Conservation (phyloP, 2,888 invertebrate species). For the Calliopum simillimum region DNA sequence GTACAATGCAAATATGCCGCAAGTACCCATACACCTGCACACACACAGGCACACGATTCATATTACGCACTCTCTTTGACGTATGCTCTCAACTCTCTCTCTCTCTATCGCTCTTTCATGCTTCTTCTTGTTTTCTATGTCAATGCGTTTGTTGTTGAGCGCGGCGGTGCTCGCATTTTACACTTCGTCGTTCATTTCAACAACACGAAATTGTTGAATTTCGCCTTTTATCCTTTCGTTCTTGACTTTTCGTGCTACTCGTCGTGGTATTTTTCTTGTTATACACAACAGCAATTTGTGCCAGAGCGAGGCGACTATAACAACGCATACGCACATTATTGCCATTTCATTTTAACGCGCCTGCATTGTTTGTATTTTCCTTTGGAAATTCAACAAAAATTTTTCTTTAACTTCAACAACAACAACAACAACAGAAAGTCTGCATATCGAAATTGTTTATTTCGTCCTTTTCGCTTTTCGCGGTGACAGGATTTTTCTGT, state of each 20-base stretch:
- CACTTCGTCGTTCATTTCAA: slow-evolving; percentile 14
- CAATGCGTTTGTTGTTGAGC: slow-evolving; percentile 34
- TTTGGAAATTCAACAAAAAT: not conserved
- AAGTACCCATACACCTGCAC: not conserved
- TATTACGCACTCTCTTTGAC: no score
- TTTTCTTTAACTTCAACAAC: no score
- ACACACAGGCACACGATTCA: not conserved
- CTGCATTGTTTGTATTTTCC: not conserved
- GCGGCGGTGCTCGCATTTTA: slow-evolving; percentile 10
- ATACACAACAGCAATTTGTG: slow-evolving; percentile 31
- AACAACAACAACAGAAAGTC: no score
- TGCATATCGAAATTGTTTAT: slow-evolving; percentile 18
- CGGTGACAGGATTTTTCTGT: slow-evolving; percentile 13
- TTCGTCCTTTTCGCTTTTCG: slow-evolving; percentile 27
- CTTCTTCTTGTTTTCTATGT: not conserved
- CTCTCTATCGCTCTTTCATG: no score
- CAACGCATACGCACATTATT: not conserved
- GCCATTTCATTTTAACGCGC: not conserved
- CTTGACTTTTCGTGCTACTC: slow-evolving; percentile 20
- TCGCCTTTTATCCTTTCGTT: not conserved
- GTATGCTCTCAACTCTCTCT: not conserved
- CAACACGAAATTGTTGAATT: slow-evolving; percentile 13
- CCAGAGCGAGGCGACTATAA: slow-evolving; percentile 24
- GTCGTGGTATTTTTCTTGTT: slow-evolving; percentile 30
- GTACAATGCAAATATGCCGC: not conserved